Percentiles rank a stretch among this genome's conserved stretches.
These are phyloP conservation scores for Halichoeres trimaculatus DNA, from an alignment of 2,113 vertebrate genomes.

Conservation along the genomic window DNA sequence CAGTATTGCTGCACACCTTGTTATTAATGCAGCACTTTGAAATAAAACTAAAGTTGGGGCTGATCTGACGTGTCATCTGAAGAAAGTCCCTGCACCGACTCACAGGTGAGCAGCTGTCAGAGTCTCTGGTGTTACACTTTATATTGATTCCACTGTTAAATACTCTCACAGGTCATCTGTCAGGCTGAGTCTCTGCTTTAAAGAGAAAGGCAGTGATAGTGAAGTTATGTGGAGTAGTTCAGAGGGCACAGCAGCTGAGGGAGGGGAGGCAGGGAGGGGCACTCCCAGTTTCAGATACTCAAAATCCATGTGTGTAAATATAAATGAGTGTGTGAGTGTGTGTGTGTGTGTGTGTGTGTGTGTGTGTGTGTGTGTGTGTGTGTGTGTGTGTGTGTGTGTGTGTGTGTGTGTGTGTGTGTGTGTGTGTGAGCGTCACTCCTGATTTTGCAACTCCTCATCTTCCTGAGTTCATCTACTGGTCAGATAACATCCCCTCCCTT, in stretches of 20 bases:
- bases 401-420: no score
- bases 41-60: background rate
- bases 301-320: slow-evolving; percentile 6
- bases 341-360: background rate
- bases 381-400: no score
- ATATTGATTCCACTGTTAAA: slow-evolving; percentile 11
- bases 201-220: background rate
- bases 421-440: background rate
- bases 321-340: background rate
- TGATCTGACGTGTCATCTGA: background rate
- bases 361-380: background rate
- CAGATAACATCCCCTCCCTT: slow-evolving; percentile 6
- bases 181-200: background rate
- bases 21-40: background rate
- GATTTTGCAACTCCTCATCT: slow-evolving; percentile 34
- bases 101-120: background rate
- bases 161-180: slow-evolving; percentile 14
- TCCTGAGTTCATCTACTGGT: slow-evolving; percentile 41
- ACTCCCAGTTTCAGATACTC: background rate
- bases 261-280: background rate
- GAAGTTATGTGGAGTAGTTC: slow-evolving; percentile 31
- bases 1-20: background rate
- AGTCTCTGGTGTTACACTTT: background rate
- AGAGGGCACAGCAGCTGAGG: slow-evolving; percentile 55
- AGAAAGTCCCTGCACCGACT: background rate